phyloP scores from a whole-genome alignment of 2,113 vertebrate species.

The Saimiri boliviensis region DNA sequence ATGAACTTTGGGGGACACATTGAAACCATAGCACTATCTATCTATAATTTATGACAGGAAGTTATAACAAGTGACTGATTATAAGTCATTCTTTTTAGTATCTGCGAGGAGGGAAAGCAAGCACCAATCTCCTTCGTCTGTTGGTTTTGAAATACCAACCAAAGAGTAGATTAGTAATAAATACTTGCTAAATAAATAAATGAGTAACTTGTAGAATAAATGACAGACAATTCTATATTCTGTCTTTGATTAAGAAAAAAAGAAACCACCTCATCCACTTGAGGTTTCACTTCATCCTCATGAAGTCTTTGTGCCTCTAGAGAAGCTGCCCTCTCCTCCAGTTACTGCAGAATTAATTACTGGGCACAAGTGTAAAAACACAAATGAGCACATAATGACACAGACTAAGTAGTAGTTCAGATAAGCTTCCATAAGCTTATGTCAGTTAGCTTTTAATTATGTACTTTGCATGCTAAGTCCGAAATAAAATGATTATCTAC shows the following conservation, averaged over 20 bases:
- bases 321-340: neutral
- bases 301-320: neutral
- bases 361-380: neutral
- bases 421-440: neutral
- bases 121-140: neutral
- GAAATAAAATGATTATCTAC: constrained; percentile 14
- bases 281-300: neutral
- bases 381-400: neutral
- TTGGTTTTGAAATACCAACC: neutral
- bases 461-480: neutral
- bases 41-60: neutral
- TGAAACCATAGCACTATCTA: neutral
- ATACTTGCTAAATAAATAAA: neutral
- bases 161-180: neutral
- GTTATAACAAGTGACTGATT: neutral
- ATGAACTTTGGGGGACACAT: neutral
- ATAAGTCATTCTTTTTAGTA: neutral
- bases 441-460: neutral
- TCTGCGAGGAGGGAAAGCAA: neutral
- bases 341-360: neutral
- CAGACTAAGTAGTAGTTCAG: neutral
- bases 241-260: neutral
- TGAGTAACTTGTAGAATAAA: neutral
- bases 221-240: neutral
- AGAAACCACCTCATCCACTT: neutral